Evolutionary conservation across 1,140 invertebrate genomes (phyloP).

Genomic region (Hyposmocoma kahamanoa): DNA sequence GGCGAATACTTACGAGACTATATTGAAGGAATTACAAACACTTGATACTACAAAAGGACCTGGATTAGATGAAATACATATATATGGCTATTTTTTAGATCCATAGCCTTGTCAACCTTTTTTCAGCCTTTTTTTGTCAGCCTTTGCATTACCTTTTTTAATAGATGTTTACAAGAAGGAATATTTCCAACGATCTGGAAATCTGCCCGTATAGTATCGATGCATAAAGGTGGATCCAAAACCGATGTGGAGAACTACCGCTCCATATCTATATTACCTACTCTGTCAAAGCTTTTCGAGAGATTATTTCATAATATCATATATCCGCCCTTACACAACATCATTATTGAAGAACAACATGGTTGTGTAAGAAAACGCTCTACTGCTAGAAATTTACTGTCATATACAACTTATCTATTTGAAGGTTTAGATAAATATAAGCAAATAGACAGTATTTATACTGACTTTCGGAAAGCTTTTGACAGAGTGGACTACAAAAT

Average conservation of each 20-base stretch:
- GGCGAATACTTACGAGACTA: too few relatives aligned
- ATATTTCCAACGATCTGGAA: constrained; percentile 8
- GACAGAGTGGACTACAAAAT: constrained; percentile 2
- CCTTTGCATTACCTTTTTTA: too few relatives aligned
- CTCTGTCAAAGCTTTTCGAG: constrained; percentile 10
- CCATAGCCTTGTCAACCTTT: too few relatives aligned
- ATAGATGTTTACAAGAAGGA: constrained; percentile 9
- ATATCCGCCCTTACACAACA: neutral
- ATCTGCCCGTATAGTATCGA: neutral
- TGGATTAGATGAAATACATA: too few relatives aligned
- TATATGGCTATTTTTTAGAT: too few relatives aligned
- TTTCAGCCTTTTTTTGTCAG: too few relatives aligned
- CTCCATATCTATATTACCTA: constrained; percentile 2
- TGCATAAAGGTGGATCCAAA: constrained; percentile 4
- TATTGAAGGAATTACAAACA: too few relatives aligned
- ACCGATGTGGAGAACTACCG: neutral
- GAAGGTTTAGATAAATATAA: neutral
- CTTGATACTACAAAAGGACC: too few relatives aligned
- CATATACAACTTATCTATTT: constrained; percentile 2
- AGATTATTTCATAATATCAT: constrained; percentile 12
- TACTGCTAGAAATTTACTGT: neutral
- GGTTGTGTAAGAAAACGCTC: constrained; percentile 2
- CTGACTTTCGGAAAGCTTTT: constrained; percentile 8
- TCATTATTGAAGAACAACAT: constrained; percentile 1
- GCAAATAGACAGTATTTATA: neutral